Evolutionary conservation across 2,888 invertebrate genomes (phyloP).

Genomic region (Erynnis tages): DNA sequence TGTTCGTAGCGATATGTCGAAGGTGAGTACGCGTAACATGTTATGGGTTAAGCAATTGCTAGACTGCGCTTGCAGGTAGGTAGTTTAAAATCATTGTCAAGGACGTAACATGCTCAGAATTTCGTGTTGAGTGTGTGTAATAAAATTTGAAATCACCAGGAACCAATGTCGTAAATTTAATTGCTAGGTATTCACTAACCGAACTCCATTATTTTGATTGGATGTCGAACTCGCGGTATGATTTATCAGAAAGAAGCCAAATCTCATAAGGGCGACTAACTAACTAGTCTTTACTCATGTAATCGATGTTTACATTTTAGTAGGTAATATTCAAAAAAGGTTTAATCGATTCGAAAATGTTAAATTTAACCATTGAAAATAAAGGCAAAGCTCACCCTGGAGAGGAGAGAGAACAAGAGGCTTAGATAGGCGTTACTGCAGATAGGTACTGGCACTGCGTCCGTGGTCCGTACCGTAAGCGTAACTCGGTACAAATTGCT

Average conservation of each 20-base stretch:
- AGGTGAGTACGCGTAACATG: constrained; percentile 55
- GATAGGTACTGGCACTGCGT: too few relatives aligned
- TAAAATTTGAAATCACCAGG: not conserved
- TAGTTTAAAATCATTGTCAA: constrained; percentile 50
- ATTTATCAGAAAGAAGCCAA: too few relatives aligned
- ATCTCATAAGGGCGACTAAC: not conserved
- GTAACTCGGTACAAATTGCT: too few relatives aligned
- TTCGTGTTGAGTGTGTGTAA: not conserved
- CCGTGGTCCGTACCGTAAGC: too few relatives aligned
- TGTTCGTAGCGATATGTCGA: constrained; percentile 65
- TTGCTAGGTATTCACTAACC: not conserved
- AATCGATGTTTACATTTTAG: too few relatives aligned
- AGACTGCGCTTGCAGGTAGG: constrained; percentile 54
- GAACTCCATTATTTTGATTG: not conserved
- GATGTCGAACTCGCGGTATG: constrained; percentile 1
- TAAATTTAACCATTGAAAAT: too few relatives aligned
- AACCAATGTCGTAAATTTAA: constrained; percentile 1
- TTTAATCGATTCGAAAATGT: too few relatives aligned
- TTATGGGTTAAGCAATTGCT: constrained; percentile 38
- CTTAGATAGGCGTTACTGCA: too few relatives aligned
- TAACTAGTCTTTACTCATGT: too few relatives aligned
- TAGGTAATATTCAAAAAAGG: too few relatives aligned
- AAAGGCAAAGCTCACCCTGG: too few relatives aligned
- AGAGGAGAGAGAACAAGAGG: too few relatives aligned
- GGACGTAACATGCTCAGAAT: constrained; percentile 37